These are phyloP conservation scores for Camponotus vicinus DNA, from an alignment of 1,140 invertebrate genomes.

Conservation along the genomic window DNA sequence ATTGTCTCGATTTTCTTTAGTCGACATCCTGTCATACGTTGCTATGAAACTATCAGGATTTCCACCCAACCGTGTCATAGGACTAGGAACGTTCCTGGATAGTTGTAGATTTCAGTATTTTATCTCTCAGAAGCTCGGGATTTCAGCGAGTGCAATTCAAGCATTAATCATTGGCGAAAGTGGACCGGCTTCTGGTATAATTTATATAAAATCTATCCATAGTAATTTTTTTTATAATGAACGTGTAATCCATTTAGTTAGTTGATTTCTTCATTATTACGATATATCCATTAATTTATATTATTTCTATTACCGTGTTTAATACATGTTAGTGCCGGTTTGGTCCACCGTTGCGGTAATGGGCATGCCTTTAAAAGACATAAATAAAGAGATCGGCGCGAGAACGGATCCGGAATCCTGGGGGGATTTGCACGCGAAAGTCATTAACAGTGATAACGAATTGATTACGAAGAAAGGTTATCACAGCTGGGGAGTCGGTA, in stretches of 20 bases:
- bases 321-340: conserved; percentile 85
- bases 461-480: conserved; percentile 87
- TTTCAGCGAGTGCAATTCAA: conserved; percentile 87
- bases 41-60: conserved; percentile 89
- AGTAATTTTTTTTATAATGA: neutral
- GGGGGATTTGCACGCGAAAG: conserved; percentile 87
- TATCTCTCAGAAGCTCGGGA: conserved; percentile 86
- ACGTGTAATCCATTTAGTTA: neutral
- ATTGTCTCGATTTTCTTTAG: conserved; percentile 75
- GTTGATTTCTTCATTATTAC: neutral
- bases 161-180: conserved; percentile 89
- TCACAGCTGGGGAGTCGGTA: conserved; percentile 86
- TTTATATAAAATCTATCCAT: neutral
- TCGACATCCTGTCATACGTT: conserved; percentile 89
- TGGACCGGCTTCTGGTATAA: conserved; percentile 87
- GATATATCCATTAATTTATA: neutral
- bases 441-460: conserved; percentile 86
- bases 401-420: conserved; percentile 87
- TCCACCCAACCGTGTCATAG: conserved; percentile 88
- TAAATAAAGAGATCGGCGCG: conserved; percentile 86
- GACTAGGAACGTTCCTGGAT: conserved; percentile 89
- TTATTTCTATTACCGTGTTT: neutral
- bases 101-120: conserved; percentile 88
- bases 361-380: conserved; percentile 87
- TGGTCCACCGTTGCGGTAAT: conserved; percentile 89